Evolutionary conservation across 2,888 invertebrate genomes (phyloP).

Genomic region (Cloeon dipterum): DNA sequence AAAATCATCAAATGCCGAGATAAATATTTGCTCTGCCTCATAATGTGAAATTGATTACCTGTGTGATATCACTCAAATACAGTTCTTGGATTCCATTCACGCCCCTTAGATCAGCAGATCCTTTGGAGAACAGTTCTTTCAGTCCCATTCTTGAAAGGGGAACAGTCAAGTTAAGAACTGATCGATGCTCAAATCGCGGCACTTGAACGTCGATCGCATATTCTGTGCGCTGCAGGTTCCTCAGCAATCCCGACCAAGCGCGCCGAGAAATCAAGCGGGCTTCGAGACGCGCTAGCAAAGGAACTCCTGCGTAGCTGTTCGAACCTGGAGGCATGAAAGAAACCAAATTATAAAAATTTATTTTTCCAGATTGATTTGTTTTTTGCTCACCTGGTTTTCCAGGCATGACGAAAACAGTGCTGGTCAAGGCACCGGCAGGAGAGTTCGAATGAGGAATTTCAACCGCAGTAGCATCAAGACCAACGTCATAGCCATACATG

Average conservation of each 20-base stretch:
- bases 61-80: constrained; percentile 61
- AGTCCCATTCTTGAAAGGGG: constrained; percentile 61
- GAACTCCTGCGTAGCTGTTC: constrained; percentile 32
- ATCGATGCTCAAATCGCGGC: constrained; percentile 38
- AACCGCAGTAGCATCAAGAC: constrained; percentile 60
- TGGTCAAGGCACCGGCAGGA: constrained; percentile 39
- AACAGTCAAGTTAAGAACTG: constrained; percentile 55
- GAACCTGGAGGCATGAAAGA: no score
- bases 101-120: constrained; percentile 59
- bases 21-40: background rate
- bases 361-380: no score
- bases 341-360: no score
- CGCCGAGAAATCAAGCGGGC: constrained; percentile 22
- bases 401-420: constrained; percentile 61
- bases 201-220: constrained; percentile 60
- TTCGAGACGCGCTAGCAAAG: constrained; percentile 1
- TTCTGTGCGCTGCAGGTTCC: constrained; percentile 41
- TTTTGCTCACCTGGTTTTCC: constrained; percentile 23
- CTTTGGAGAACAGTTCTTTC: constrained; percentile 49
- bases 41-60: constrained; percentile 17
- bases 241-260: constrained; percentile 48
- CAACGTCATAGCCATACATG: constrained; percentile 64
- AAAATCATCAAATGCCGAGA: constrained; percentile 2
- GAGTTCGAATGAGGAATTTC: constrained; percentile 24
- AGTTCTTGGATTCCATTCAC: constrained; percentile 63